Evolutionary conservation across 2,113 vertebrate genomes (phyloP), one percentile per base, ranked within the genome.

Genomic region (Pitta sordida): DNA sequence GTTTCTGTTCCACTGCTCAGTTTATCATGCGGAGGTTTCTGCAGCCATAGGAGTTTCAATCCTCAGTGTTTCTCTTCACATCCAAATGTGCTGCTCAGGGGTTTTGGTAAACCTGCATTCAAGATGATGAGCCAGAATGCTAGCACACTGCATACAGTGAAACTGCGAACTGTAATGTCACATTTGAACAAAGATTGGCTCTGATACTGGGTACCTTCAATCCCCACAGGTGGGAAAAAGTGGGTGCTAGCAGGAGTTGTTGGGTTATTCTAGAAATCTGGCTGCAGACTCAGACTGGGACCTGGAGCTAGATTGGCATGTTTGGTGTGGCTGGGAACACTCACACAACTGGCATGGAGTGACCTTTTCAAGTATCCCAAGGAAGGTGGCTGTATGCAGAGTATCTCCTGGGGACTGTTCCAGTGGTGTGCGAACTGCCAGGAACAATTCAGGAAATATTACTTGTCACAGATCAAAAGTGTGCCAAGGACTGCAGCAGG

Each of bases 341-440:
- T 78, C 48, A 10, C 23, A 39, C 71, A 48, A 9, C 21, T 29
- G 70, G 21, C 34, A 55, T 0, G 0, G 19, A 43, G 79, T 43
- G 53, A 73, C 53, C n/a, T 65, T 46, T 71, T 21, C 41, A 9
- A 48, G 58, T 10, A 17, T 86, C 22, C 63, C 67, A 41, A 2
- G 34, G 0, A 8, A 60, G 30, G 16, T 43, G 65, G 70, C n/a
- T 60, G 55, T 3, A 64, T 5, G 41, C 59, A 63, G 19, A 56
- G 30, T 5, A 11, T 41, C 29, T 32, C 8, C 51, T 13, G 39
- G 30, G 58, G 52, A 76, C 2, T 2, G 44, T 49, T 58, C 20
- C 26, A 49, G 59, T 21, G 27, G 5, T 0, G 5, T 37, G 26
- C 0, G 2, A 83, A 37, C 41, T 53, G 69, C 36, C 86, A 32